Evolutionary conservation across 37 sponge, comb jelly and placozoan genomes (phyloP), one percentile per base, ranked within the genome.

Genomic region (Mnemiopsis leidyi): DNA sequence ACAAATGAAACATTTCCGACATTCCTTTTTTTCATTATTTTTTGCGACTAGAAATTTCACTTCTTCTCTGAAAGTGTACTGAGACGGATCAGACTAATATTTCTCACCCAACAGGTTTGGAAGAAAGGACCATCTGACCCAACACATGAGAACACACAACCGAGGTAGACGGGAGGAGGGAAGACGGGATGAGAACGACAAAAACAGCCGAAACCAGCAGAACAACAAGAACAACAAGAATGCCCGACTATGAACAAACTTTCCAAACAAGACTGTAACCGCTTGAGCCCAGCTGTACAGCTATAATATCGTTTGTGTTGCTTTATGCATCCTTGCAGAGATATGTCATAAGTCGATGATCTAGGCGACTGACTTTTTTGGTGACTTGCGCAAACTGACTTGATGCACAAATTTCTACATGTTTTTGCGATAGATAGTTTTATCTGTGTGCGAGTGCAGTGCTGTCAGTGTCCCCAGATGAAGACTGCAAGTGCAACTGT

Each of bases 81-180:
- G n/a, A n/a, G n/a, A n/a, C n/a, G n/a, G n/a, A n/a, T n/a, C n/a
- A n/a, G n/a, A n/a, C n/a, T n/a, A 48, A 48, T 48, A 48, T 48
- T 48, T 18, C 30, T 71, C n/a, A 3, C 75, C 30, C 75, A 18
- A 5, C 75, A 71, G 75, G 61, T 85, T 85, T 39, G 90, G 90
- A 23, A 85, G 90, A 61, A 85, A 85, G 90, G 90, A 85, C 29
- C 90, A 85, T 25, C 90, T 85, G 90, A 85, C 90, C 61, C 90
- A 85, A 29, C 90, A 85, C 90, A 85, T 85, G 90, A 85, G 90
- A 29, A 85, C 90, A 39, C 90, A 85, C 30, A 85, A 85, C 61
- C 7, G 90, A 23, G 90, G 36, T n/a, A 3, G 90, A 23, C 7
- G 90, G 26, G 90, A 85, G 28, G 90, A 85, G 25, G 36, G 36